Conservation (phyloP, 2,888 invertebrate species). For the Hemistola chrysoprasaria region DNA sequence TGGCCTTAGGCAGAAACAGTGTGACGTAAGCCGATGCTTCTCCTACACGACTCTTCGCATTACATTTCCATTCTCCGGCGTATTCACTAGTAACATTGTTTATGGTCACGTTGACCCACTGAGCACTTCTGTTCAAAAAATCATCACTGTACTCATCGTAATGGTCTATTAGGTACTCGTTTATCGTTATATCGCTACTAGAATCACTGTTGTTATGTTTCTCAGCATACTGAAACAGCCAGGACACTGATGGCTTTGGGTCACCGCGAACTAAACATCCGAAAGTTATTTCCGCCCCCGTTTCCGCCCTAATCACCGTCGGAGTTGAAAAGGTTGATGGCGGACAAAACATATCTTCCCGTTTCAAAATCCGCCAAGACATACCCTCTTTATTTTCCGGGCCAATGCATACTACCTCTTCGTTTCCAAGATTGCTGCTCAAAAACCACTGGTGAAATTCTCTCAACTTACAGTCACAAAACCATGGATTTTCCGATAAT, state of each 20-base stretch:
- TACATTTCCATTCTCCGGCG: conserved; percentile 93
- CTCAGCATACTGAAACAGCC: conserved; percentile 87
- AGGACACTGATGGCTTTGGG: conserved; percentile 90
- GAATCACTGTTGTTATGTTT: conserved; percentile 56
- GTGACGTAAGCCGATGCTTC: conserved; percentile 83
- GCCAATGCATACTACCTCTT: conserved; percentile 86
- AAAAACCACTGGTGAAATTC: conserved; percentile 93
- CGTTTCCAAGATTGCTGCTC: conserved; percentile 88
- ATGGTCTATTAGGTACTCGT: conserved; percentile 51
- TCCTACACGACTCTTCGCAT: conserved; percentile 86
- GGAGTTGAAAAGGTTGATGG: conserved; percentile 85
- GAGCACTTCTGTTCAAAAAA: conserved; percentile 72
- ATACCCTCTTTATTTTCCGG: conserved; percentile 85
- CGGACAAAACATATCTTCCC: conserved; percentile 90
- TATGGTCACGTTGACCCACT: conserved; percentile 92
- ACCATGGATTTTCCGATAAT: conserved; percentile 93
- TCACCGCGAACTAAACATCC: conserved; percentile 91
- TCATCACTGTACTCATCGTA: conserved; percentile 67
- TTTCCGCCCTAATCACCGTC: conserved; percentile 85
- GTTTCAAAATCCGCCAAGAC: conserved; percentile 88
- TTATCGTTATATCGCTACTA: conserved; percentile 57
- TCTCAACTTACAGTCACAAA: conserved; percentile 92
- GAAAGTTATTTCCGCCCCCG: conserved; percentile 91
- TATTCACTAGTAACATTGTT: conserved; percentile 91
- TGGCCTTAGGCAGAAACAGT: conserved; percentile 75